Base-by-base conservation (phyloP, 2,888 invertebrate species). In the Parelbella ahira region DNA sequence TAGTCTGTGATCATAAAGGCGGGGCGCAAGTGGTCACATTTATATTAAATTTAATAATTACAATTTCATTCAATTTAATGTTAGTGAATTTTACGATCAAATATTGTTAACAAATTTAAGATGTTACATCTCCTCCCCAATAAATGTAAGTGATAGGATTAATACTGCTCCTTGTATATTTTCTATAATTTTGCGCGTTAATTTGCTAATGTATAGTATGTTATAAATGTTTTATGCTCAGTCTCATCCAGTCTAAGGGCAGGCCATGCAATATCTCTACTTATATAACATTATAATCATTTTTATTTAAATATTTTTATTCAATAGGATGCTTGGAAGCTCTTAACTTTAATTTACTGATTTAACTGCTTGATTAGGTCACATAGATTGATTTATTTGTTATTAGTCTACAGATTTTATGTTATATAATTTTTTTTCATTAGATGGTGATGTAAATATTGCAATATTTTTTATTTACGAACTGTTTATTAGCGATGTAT, bases 371-470 rank as follows among this genome's bases (percentile, higher is more conserved):
- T 53, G 41, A 37, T 51, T 49, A 48, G 48, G 42, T 51, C 51
- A 49, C 50, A 49, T 41, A 61, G 55, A 36, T 37, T 24, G 21
- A 51, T 20, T 42, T 32, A 46, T 49, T 72, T 80, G 83, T 82
- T 83, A 80, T 68, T 61, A 62, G 61, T 61, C 72, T 62, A 64
- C 58, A 65, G 68, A 74, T 69, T 77, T 74, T 77, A 78, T 52
- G 65, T 78, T 77, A 67, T 53, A 58, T 75, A n/a, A 67, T 53
- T 57, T 57, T 72, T 72, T 63, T 63, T 69, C 38, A 66, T 70
- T 71, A 68, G 58, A 64, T 76, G 78, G 81, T 84, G 84, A 69
- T 83, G 84, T 84, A 84, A 78, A 84, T 84, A 84, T 62, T 71
- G 73, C 60, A 58, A 62, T 69, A 68, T n/a, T 67, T 70, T 72